Base-by-base conservation (phyloP, 2,888 invertebrate species). In the Nemurella pictetii region DNA sequence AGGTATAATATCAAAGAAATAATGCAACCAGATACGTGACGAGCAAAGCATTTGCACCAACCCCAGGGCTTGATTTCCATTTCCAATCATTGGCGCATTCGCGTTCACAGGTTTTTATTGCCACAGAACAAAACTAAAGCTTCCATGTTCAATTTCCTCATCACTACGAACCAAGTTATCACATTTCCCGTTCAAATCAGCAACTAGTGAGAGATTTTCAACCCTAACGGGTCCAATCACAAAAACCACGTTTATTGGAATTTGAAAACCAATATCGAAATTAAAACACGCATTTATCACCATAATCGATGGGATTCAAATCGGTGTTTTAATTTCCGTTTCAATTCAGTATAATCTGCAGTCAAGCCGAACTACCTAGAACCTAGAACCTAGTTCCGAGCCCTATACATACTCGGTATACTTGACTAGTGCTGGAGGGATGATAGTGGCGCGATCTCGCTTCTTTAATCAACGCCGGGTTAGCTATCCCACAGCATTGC, bases 161-260 rank as follows among this genome's bases (percentile, higher is more conserved):
- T 30, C 78, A 27, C 28, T n/a, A 4, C 78, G 78, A 78, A 12
- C 75, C 29, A 5, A 29, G 78, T 78, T 78, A 78, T 78, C 28
- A 78, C 78, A 78, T 78, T 78, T 78, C 78, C 78, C 78, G 78
- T 30, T 78, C 78, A 30, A 78, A 78, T 78, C 78, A 78, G 78
- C 78, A 30, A 78, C 78, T 29, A 30, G 28, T 29, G 78, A n/a
- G 78, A 29, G 78, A 78, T 78, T 78, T 78, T 20, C 3, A 30
- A 78, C 28, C 78, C 29, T 9, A 75, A 5, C n/a, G 78, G 78
- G 78, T 29, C 29, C 78, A 78, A 78, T 78, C 78, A 78, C 28
- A 28, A 75, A 75, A 75, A 75, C 27, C 75, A 9, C 75, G 28
- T 30, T 30, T n/a, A 78, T 78, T 78, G 28, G 78, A 78, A 30